Evolutionary conservation across 2,113 vertebrate genomes (phyloP).

Genomic region (western clawed frog (Xenopus tropicalis)): UCB_Xtro_10.0 CM004443.2:8677501-8678000

Average conservation of each 20-base stretch:
- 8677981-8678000: background rate
- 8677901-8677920: background rate
- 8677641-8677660: too few relatives aligned
- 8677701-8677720: slow-evolving; percentile 47
- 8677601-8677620: too few relatives aligned
- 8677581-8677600: too few relatives aligned
- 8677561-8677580: too few relatives aligned
- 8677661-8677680: too few relatives aligned
- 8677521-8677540: too few relatives aligned
- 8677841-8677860: slow-evolving; percentile 44
- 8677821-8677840: slow-evolving; percentile 30
- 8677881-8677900: slow-evolving; percentile 47
- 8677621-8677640: too few relatives aligned
- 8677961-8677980: background rate
- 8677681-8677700: background rate
- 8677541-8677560: too few relatives aligned
- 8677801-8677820: slow-evolving; percentile 43
- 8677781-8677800: slow-evolving; percentile 53
- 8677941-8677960: background rate
- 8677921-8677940: background rate
- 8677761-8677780: slow-evolving; percentile 47
- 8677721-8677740: slow-evolving; percentile 47
- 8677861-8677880: slow-evolving; percentile 41
- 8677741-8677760: slow-evolving; percentile 50
- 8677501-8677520: too few relatives aligned